Percentiles rank a stretch among this genome's conserved stretches.
Evolutionary conservation across 1,140 invertebrate species (phyloP).

Genomic region (Cydia strobilella): DNA sequence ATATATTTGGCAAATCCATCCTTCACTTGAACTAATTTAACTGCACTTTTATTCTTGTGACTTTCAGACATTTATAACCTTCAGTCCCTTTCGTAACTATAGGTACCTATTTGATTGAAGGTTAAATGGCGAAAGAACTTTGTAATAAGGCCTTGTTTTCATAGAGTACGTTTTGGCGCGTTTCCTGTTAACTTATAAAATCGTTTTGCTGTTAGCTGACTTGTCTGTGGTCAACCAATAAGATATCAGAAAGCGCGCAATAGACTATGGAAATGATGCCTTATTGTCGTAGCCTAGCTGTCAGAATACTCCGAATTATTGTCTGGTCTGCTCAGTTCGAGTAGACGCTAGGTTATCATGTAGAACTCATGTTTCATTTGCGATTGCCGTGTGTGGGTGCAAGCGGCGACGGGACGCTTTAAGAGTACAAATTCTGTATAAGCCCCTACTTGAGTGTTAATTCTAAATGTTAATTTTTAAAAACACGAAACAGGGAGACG

Average conservation of each 20-base stretch:
- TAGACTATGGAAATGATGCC: background rate
- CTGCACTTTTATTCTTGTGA: background rate
- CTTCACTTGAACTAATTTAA: background rate
- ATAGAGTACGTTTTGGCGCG: background rate
- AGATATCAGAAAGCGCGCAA: constrained; percentile 1
- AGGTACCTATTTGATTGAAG: background rate
- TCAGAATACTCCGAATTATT: constrained; percentile 3
- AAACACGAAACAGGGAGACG: constrained; percentile 72
- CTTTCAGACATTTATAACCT: too few species aligned
- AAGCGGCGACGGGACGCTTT: constrained; percentile 71
- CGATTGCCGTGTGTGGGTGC: constrained; percentile 50
- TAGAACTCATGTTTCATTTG: constrained; percentile 43
- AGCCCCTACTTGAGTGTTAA: constrained; percentile 77
- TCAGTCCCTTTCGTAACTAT: too few species aligned
- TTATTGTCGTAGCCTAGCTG: constrained; percentile 8
- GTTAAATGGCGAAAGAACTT: background rate
- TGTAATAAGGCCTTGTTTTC: constrained; percentile 1
- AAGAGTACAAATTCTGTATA: constrained; percentile 82
- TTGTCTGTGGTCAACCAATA: background rate
- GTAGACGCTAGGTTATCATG: background rate
- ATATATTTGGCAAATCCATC: background rate
- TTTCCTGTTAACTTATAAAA: background rate
- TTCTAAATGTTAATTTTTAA: constrained; percentile 72
- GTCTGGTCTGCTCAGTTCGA: constrained; percentile 1
- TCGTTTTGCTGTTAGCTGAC: background rate